phyloP scores from a whole-genome alignment of 2,113 vertebrate species.

The Stictonetta naevosa region DNA sequence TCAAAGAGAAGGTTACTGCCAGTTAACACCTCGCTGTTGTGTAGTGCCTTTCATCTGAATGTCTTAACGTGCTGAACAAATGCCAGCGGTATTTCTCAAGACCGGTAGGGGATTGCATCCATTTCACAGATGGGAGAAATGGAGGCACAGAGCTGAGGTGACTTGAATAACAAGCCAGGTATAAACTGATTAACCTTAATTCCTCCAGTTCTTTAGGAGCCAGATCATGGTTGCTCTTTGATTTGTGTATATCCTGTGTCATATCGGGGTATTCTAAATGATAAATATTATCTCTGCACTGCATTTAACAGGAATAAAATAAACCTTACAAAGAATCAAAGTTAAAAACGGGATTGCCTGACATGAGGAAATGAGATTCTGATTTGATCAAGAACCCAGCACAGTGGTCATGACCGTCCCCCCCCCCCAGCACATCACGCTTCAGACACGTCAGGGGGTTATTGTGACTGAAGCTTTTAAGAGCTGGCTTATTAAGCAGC shows the following conservation, averaged over 20 bases:
- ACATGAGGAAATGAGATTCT: not conserved
- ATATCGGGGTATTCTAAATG: not conserved
- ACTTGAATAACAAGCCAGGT: not conserved
- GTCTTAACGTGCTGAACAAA: slow-evolving; percentile 13
- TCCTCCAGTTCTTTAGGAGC: not conserved
- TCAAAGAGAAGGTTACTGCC: not conserved
- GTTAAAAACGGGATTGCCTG: not conserved
- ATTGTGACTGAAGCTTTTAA: not conserved
- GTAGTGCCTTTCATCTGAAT: slow-evolving; percentile 70
- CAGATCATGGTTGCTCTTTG: not conserved
- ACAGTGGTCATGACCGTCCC: not conserved
- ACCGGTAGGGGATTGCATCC: not conserved
- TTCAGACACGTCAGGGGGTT: not conserved
- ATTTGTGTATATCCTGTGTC: not conserved
- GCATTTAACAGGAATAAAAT: not conserved
- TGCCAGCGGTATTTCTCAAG: not conserved
- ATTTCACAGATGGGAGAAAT: not conserved
- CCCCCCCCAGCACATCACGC: not conserved
- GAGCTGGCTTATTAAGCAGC: not conserved
- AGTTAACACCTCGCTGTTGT: not conserved
- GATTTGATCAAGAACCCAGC: not conserved
- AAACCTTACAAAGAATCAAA: not conserved
- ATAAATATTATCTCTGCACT: not conserved
- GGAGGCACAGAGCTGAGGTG: slow-evolving; percentile 43
- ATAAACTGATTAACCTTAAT: not conserved